phyloP scores from a whole-genome alignment of 2,888 invertebrate species.

The Osedax frankpressi region DNA sequence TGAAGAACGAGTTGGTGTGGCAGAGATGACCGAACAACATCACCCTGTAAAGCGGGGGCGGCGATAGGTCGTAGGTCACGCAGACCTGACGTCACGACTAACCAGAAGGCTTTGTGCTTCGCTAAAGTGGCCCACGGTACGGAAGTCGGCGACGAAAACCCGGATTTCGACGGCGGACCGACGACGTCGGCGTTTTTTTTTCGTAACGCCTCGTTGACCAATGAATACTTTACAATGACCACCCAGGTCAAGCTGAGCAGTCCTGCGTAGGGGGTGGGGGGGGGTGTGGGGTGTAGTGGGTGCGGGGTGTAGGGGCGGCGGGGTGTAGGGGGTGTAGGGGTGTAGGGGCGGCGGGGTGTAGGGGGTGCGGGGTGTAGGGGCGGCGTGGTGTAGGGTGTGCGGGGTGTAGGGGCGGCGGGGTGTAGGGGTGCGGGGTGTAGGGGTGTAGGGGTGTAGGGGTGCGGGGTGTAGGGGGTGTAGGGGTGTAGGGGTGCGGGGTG shows the following conservation, averaged over 20 bases:
- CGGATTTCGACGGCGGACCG: slow-evolving; percentile 26
- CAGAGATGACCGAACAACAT: slow-evolving; percentile 59
- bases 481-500: too few relatives aligned
- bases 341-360: too few relatives aligned
- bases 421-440: too few relatives aligned
- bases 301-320: too few relatives aligned
- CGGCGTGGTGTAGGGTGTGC: too few relatives aligned
- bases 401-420: too few relatives aligned
- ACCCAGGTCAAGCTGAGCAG: slow-evolving; percentile 53
- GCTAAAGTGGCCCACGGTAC: slow-evolving; percentile 56
- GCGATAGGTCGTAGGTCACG: background rate
- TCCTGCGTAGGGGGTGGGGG: too few relatives aligned
- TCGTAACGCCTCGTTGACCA: slow-evolving; percentile 41
- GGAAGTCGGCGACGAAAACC: slow-evolving; percentile 27
- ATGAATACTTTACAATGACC: slow-evolving; percentile 51
- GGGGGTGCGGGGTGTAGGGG: too few relatives aligned
- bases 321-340: too few relatives aligned
- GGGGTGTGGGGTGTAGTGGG: too few relatives aligned
- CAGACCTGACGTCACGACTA: slow-evolving; percentile 26
- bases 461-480: too few relatives aligned
- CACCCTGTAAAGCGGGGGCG: slow-evolving; percentile 49
- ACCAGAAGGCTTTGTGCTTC: slow-evolving; percentile 55
- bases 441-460: too few relatives aligned
- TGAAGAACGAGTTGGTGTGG: slow-evolving; percentile 61
- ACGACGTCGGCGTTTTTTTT: slow-evolving; percentile 27